Conservation (phyloP, 2,113 vertebrate genomes). For the Scopus umbretta region DNA sequence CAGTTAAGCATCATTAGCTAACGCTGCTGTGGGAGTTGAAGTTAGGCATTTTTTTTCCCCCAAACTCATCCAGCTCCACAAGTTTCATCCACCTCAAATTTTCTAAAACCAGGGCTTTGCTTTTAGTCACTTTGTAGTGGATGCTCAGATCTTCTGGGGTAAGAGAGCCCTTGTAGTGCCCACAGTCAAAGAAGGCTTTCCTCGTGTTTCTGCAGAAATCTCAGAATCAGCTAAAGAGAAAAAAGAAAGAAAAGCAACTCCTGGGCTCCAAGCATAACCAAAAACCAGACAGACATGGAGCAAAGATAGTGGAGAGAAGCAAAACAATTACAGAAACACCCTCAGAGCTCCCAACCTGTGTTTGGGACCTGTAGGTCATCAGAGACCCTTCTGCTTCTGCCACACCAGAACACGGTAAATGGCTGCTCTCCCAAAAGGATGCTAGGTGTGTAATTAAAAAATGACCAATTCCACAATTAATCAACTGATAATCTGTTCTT, state of each 20-base stretch:
- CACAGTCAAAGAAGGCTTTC: not conserved
- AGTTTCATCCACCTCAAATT: not conserved
- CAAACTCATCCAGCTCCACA: not conserved
- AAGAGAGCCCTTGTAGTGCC: accelerated
- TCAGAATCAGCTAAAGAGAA: not conserved
- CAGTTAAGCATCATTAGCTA: not conserved
- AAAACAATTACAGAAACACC: not conserved
- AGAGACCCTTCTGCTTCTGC: not conserved
- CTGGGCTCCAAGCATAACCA: not conserved
- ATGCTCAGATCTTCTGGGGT: not conserved
- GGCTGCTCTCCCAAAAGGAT: not conserved
- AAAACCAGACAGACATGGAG: not conserved
- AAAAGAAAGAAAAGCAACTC: not conserved
- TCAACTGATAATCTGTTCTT: not conserved
- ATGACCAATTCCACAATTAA: not conserved
- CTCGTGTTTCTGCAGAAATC: not conserved
- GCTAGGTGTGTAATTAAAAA: not conserved
- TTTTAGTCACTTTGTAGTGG: not conserved
- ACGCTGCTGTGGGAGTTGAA: not conserved
- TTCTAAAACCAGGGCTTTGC: not conserved
- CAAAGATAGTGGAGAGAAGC: not conserved
- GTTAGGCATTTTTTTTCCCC: not conserved
- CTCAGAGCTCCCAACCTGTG: not conserved
- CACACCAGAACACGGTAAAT: not conserved
- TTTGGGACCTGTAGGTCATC: not conserved